Evolutionary conservation across 2,113 vertebrate genomes (phyloP).

Genomic region (Carassius auratus): DNA sequence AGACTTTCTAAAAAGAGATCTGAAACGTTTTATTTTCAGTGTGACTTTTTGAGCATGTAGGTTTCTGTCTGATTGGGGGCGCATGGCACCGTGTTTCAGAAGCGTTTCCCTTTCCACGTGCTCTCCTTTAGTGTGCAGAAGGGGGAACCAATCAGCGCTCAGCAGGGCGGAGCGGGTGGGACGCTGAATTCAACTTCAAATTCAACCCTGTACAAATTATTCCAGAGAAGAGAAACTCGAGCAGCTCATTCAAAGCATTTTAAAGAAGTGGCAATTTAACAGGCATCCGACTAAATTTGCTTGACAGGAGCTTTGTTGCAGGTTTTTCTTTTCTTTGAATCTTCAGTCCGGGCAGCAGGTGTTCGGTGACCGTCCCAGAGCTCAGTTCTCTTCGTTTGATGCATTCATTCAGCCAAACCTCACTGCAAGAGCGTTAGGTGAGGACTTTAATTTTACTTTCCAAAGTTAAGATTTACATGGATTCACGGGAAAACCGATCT

Average conservation of each 20-base stretch:
- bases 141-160: slow-evolving; percentile 47
- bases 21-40: not conserved
- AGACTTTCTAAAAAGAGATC: not conserved
- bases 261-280: not conserved
- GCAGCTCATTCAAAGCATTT: not conserved
- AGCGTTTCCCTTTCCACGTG: slow-evolving; percentile 39
- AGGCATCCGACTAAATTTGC: not conserved
- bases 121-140: slow-evolving; percentile 14
- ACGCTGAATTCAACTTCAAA: slow-evolving; percentile 51
- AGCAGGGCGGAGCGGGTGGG: slow-evolving; percentile 49
- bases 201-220: not conserved
- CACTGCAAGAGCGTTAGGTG: not conserved
- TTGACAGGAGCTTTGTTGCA: not conserved
- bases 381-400: not conserved
- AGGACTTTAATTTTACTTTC: not conserved
- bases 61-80: slow-evolving; percentile 50
- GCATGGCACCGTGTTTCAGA: slow-evolving; percentile 44
- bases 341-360: slow-evolving; percentile 14
- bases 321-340: not conserved
- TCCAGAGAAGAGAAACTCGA: slow-evolving; percentile 11
- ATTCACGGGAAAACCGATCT: not conserved
- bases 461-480: not conserved
- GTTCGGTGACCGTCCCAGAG: not conserved
- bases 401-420: not conserved
- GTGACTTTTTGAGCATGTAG: not conserved